phyloP scores from a whole-genome alignment of 2,888 invertebrate species.

The Amiota communis region DNA sequence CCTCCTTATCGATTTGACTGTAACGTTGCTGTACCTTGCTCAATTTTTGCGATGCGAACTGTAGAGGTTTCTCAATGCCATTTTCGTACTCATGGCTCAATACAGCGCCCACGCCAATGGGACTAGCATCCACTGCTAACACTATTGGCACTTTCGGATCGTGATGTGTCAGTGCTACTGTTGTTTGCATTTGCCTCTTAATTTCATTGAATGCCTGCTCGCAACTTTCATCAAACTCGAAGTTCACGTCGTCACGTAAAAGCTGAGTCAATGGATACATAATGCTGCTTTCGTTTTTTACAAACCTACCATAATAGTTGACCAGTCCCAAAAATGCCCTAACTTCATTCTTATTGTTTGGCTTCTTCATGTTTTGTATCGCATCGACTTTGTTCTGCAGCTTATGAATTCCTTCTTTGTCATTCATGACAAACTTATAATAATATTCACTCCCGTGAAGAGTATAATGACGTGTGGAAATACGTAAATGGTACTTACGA shows the following conservation, averaged over 20 bases:
- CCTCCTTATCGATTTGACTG: too few species aligned
- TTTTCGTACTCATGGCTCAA: slow-evolving; percentile 61
- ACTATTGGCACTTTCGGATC: slow-evolving; percentile 53
- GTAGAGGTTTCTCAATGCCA: slow-evolving; percentile 66
- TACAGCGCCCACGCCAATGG: slow-evolving; percentile 59
- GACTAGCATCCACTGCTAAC: slow-evolving; percentile 58
- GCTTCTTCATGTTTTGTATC: slow-evolving; percentile 51
- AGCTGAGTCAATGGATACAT: slow-evolving; percentile 57
- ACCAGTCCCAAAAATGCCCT: slow-evolving; percentile 52
- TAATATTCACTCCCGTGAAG: too few species aligned
- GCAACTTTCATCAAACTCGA: slow-evolving; percentile 50
- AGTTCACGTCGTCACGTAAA: slow-evolving; percentile 49
- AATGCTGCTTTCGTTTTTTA: slow-evolving; percentile 55
- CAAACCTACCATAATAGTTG: slow-evolving; percentile 64
- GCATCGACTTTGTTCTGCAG: slow-evolving; percentile 58
- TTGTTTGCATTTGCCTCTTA: slow-evolving; percentile 52
- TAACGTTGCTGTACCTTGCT: slow-evolving; percentile 39
- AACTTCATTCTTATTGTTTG: slow-evolving; percentile 53
- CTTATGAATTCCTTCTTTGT: slow-evolving; percentile 60
- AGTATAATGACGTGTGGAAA: too few species aligned
- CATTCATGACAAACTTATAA: too few species aligned
- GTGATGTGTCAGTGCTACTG: slow-evolving; percentile 52
- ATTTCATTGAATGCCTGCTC: slow-evolving; percentile 49
- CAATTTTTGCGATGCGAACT: slow-evolving; percentile 64
- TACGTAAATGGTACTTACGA: too few species aligned